phyloP scores from a whole-genome alignment of 2,113 vertebrate genomes.

The Eclectus roratus region DNA sequence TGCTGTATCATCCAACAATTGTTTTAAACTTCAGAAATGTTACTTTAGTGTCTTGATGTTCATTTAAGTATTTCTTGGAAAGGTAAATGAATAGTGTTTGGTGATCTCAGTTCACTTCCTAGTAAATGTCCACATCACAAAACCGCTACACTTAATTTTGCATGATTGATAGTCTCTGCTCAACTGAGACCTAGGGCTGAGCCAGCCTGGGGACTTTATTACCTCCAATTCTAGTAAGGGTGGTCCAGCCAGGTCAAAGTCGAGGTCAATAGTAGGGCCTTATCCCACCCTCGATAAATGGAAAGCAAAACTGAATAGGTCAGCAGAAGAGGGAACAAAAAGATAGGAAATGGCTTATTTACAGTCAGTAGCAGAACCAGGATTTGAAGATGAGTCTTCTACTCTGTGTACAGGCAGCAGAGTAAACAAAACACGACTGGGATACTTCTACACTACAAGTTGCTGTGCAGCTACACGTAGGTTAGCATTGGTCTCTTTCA shows the following conservation, averaged over 20 bases:
- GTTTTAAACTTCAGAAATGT: background rate
- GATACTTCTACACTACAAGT: background rate
- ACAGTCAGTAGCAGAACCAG: background rate
- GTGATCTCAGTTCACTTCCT: conserved; percentile 62
- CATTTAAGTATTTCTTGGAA: conserved; percentile 32
- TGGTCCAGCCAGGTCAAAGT: conserved; percentile 82
- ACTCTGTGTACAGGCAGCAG: background rate
- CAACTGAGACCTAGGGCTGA: conserved; percentile 67
- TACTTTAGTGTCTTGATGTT: background rate
- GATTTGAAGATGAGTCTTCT: background rate
- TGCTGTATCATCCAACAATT: background rate
- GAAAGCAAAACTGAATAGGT: background rate
- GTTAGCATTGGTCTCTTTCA: background rate
- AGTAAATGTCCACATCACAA: conserved; percentile 83
- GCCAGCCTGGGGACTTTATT: conserved; percentile 76
- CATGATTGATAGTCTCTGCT: conserved; percentile 78
- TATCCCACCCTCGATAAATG: background rate
- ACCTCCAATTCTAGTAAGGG: conserved; percentile 77
- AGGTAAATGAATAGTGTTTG: conserved; percentile 63
- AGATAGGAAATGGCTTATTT: background rate
- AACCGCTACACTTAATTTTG: conserved; percentile 75
- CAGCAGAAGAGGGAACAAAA: background rate
- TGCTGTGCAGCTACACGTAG: background rate
- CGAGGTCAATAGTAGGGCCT: no score
- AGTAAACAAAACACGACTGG: rapidly evolving